phyloP scores from a whole-genome alignment of 2,888 invertebrate genomes.

The Caenorhabditis imperialis region DNA sequence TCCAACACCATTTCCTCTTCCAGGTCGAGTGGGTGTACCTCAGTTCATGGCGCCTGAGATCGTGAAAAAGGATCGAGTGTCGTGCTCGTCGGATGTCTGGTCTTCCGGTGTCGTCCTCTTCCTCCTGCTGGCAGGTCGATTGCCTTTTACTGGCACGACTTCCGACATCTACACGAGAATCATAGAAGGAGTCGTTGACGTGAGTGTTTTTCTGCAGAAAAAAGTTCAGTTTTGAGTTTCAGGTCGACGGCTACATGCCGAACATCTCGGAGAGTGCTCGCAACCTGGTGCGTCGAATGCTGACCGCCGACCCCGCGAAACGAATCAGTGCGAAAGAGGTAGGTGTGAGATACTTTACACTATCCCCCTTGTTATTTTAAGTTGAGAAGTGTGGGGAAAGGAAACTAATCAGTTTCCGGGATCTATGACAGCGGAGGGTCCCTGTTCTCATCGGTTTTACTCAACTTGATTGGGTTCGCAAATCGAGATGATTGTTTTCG shows the following conservation, averaged over 20 bases:
- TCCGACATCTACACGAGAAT: slow-evolving; percentile 93
- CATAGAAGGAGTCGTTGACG: slow-evolving; percentile 79
- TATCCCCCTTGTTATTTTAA: slow-evolving; percentile 40
- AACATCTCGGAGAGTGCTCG: slow-evolving; percentile 93
- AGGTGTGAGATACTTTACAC: slow-evolving; percentile 13
- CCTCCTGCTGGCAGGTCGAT: slow-evolving; percentile 91
- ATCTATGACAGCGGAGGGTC: slow-evolving; percentile 24
- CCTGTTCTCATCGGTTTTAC: slow-evolving; percentile 22
- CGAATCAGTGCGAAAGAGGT: slow-evolving; percentile 84
- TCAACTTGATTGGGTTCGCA: slow-evolving; percentile 44
- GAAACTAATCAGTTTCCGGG: slow-evolving; percentile 38
- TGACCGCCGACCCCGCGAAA: slow-evolving; percentile 91
- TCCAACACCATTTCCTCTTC: background rate
- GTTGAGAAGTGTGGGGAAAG: slow-evolving; percentile 8
- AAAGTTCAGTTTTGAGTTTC: slow-evolving; percentile 20
- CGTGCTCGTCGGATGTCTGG: slow-evolving; percentile 92
- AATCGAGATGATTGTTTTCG: slow-evolving; percentile 45
- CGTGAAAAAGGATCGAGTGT: slow-evolving; percentile 80
- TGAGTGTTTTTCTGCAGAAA: slow-evolving; percentile 62
- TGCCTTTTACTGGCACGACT: slow-evolving; percentile 95
- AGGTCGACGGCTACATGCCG: slow-evolving; percentile 53
- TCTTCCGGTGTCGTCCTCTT: slow-evolving; percentile 91
- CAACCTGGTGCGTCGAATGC: slow-evolving; percentile 93
- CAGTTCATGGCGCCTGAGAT: slow-evolving; percentile 99
- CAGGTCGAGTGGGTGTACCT: slow-evolving; percentile 90